Conservation (phyloP, 2,113 vertebrate genomes). For the Otis tarda region DNA sequence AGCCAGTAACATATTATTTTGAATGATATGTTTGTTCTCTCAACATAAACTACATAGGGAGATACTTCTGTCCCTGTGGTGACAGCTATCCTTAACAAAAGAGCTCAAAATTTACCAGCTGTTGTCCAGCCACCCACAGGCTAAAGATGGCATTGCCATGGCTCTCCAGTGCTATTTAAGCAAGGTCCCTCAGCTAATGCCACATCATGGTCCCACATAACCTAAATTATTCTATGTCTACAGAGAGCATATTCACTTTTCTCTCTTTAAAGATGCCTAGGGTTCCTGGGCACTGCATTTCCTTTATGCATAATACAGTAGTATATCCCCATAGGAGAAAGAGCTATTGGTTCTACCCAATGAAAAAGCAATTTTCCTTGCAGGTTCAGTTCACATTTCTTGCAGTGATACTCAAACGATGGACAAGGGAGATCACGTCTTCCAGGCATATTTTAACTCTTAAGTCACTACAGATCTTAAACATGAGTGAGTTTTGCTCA, state of each 20-base stretch:
- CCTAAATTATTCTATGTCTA: neutral
- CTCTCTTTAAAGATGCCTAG: neutral
- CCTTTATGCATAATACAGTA: neutral
- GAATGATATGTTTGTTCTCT: neutral
- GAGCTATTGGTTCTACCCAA: neutral
- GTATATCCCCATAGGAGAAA: neutral
- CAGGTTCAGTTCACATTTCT: neutral
- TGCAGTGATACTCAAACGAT: neutral
- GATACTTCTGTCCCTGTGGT: neutral
- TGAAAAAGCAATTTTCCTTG: neutral
- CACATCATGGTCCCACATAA: neutral
- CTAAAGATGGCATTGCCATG: neutral
- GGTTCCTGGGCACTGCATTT: neutral
- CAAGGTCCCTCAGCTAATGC: neutral
- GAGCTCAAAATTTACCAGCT: neutral
- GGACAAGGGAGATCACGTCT: neutral
- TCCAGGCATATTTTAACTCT: neutral
- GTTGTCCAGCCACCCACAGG: neutral
- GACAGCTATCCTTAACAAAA: neutral
- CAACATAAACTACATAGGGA: neutral
- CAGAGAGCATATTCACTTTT: neutral
- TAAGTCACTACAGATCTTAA: neutral
- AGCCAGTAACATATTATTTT: neutral
- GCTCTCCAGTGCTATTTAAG: neutral
- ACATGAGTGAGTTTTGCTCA: neutral